Evolutionary conservation across 2,888 invertebrate genomes (phyloP).

Genomic region (Invenusta paracnida): DNA sequence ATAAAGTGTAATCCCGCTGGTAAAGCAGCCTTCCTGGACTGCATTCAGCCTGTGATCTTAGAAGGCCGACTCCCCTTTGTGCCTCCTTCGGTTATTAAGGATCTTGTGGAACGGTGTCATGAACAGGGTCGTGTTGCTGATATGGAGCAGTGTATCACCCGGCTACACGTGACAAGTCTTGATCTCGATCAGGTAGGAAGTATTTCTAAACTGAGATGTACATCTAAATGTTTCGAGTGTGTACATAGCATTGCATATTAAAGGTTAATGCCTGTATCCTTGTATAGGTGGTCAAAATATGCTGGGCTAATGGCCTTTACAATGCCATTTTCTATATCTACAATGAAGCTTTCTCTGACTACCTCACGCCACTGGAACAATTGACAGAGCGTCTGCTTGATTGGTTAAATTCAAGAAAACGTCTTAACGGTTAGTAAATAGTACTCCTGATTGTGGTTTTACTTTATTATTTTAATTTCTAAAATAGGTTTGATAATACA

Average conservation of each 20-base stretch:
- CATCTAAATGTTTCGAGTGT: no score
- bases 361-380: slow-evolving; percentile 70
- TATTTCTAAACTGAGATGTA: background rate
- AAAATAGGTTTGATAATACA: no score
- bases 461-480: no score
- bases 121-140: slow-evolving; percentile 66
- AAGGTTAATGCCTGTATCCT: no score
- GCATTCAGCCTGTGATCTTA: slow-evolving; percentile 70
- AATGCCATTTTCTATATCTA: slow-evolving; percentile 73
- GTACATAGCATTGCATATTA: no score
- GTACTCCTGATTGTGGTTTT: no score
- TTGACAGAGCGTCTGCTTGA: slow-evolving; percentile 45
- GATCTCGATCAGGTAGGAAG: slow-evolving; percentile 70
- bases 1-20: slow-evolving; percentile 10
- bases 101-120: slow-evolving; percentile 70
- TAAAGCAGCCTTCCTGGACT: slow-evolving; percentile 65
- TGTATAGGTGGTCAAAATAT: slow-evolving; percentile 65
- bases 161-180: slow-evolving; percentile 70
- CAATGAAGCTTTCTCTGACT: slow-evolving; percentile 73
- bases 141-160: slow-evolving; percentile 70
- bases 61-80: slow-evolving; percentile 66
- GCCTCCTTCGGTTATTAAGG: slow-evolving; percentile 71
- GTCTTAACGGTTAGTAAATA: background rate
- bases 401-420: background rate
- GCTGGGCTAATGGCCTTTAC: slow-evolving; percentile 67